Conservation (phyloP, 2,888 invertebrate genomes). For the Ophioninae sp. region DNA sequence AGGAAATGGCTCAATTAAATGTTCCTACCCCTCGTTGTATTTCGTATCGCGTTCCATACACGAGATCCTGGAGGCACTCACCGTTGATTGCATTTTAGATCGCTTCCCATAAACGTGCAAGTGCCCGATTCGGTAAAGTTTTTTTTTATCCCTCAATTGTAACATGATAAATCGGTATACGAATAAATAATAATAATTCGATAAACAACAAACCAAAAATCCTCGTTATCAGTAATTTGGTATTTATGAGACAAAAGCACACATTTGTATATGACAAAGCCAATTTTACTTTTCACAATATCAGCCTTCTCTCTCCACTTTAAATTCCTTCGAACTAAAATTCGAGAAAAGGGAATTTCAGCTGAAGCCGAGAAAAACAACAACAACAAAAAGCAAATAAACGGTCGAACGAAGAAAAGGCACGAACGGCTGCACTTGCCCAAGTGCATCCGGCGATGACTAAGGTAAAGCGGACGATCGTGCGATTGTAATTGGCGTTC, state of each 20-base stretch:
- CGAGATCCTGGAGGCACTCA: not conserved
- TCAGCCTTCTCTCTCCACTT: not conserved
- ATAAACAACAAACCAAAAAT: not conserved
- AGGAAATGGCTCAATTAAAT: not conserved
- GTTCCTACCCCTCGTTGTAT: not conserved
- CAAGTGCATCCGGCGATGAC: constrained; percentile 67
- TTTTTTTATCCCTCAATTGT: no score
- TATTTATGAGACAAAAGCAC: not conserved
- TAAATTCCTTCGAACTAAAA: not conserved
- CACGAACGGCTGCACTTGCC: constrained; percentile 1
- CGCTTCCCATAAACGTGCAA: no score
- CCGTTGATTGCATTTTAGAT: no score
- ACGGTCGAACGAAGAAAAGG: constrained; percentile 12
- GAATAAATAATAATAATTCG: no score
- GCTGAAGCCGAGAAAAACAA: not conserved
- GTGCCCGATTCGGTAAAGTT: no score
- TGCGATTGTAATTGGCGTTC: constrained; percentile 72
- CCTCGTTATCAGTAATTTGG: not conserved
- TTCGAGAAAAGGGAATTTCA: constrained; percentile 9
- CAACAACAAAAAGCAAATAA: constrained; percentile 18
- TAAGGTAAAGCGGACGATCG: constrained; percentile 69
- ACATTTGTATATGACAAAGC: constrained; percentile 4
- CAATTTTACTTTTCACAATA: constrained; percentile 14
- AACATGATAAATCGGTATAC: no score
- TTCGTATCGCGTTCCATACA: not conserved